Evolutionary conservation across 2,888 invertebrate species (phyloP), one percentile per base, ranked within the genome.

Genomic region (Coelinius sp.): DNA sequence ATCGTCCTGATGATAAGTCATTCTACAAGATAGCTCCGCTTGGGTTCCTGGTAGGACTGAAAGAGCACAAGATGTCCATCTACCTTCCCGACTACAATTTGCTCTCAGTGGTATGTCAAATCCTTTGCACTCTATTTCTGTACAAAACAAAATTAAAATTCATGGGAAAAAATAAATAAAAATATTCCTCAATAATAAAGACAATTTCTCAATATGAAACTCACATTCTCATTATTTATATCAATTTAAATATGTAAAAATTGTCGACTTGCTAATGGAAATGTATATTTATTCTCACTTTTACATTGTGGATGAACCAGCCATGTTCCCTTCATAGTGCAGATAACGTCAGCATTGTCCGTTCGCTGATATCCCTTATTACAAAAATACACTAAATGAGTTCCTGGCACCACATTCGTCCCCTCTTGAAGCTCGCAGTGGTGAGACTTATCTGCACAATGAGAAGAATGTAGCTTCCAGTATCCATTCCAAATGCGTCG

Each of bases 331-430:
- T 72, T 70, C 0, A 71, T 68, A 1, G 76, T 78, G 66, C 87
- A 87, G 44, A 76, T 80, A 2, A 83, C 84, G 35, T 82, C 72
- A 1, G 44, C 2, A 2, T 68, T 64, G 3, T 82, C 83, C 31
- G 67, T 74, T 17, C 83, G 8, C 20, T 68, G 78, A 71, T 81
- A 85, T 2, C 85, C 85, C 0, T 53, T 2, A 56, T 82, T 53
- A 56, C 87, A 87, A n/a, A 62, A 77, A 31, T 85, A 87, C n/a
- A 84, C 71, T 20, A 87, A 73, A 64, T 77, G 70, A n/a, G 81
- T 70, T n/a, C 86, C 87, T 2, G 80, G 81, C 10, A 68, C 74
- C 6, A 86, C 62, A 1, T 35, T 24, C 7, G 1, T 14, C 1
- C 63, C 65, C 4, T 76, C 77, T 6, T 71, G 46, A 3, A 79